A percentile compares a stretch with the other conserved stretches of the same genome.
Conservation (phyloP, 2,888 invertebrate genomes). For the Cistogaster globosa region DNA sequence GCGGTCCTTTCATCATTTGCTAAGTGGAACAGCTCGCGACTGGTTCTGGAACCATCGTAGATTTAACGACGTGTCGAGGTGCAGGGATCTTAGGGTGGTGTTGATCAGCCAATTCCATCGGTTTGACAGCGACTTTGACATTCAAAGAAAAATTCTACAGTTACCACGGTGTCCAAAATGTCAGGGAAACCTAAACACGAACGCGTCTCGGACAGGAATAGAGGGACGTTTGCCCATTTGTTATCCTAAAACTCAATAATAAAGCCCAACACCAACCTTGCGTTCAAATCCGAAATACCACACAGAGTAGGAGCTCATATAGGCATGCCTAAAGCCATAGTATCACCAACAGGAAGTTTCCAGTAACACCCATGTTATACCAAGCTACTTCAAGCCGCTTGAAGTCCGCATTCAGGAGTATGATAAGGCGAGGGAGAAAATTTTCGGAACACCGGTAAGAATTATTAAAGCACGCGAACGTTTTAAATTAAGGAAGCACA, state of each 20-base stretch:
- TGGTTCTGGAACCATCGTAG: constrained; percentile 4
- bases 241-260: neutral
- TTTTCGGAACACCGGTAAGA: neutral
- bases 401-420: no score
- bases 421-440: neutral
- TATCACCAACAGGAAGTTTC: no score
- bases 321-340: no score
- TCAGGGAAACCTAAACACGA: constrained; percentile 4
- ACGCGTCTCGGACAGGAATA: neutral
- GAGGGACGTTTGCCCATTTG: neutral
- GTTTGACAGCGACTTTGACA: neutral
- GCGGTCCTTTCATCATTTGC: neutral
- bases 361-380: no score
- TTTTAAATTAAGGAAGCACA: neutral
- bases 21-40: neutral
- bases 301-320: no score
- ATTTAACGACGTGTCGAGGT: neutral
- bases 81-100: neutral
- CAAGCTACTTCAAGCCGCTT: no score
- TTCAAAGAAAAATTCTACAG: neutral
- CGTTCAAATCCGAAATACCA: no score
- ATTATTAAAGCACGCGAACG: neutral
- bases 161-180: neutral
- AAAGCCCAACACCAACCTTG: no score
- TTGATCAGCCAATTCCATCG: neutral